Evolutionary conservation across 2,797 vertebrate genomes (phyloP), one percentile per base, ranked within the genome.

Genomic region (Serranus cabrilla): DNA sequence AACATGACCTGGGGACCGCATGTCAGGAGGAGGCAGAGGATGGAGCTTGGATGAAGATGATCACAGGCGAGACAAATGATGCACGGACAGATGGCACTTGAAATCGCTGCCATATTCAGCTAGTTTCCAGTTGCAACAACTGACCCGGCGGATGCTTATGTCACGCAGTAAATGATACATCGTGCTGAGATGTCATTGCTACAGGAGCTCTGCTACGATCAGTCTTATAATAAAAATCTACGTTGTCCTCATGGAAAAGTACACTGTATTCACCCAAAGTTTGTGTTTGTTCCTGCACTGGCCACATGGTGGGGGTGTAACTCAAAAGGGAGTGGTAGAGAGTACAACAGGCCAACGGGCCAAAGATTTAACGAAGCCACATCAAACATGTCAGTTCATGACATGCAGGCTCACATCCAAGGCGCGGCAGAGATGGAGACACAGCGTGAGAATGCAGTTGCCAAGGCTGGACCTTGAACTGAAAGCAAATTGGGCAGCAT

Each of bases 1-100:
- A 95, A 95, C 93, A 94, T 90, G 91, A 94, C 87, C 90, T 85
- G 62, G 60, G 18, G 46, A 71, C 72, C 34, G 80, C 60, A 63
- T 62, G 80, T 80, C 84, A 71, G 76, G 52, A 17, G 69, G 62
- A 70, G 69, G 81, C 34, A 66, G 77, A 69, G 69, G 69, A 81
- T 43, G 57, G 80, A 76, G 71, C 56, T 14, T 23, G 71, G 73
- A 84, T 86, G 79, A 84, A 83, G 86, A 89, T 77, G 86, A 77
- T 71, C 80, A 71, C 63, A 52, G 82, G 85, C 80, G 90, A 88
- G 88, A 91, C 83, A 93, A 92, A 94, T 66, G 89, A 92, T 70
- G 89, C 74, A 81, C 51, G 25, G 87, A 93, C 89, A 91, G 92
- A 94, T 68, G 87, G 68, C 89, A 76, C 91, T 93, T 42, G 25